These are phyloP conservation scores for Pitta sordida DNA, from an alignment of 2,113 vertebrate genomes.

Conservation along the genomic window DNA sequence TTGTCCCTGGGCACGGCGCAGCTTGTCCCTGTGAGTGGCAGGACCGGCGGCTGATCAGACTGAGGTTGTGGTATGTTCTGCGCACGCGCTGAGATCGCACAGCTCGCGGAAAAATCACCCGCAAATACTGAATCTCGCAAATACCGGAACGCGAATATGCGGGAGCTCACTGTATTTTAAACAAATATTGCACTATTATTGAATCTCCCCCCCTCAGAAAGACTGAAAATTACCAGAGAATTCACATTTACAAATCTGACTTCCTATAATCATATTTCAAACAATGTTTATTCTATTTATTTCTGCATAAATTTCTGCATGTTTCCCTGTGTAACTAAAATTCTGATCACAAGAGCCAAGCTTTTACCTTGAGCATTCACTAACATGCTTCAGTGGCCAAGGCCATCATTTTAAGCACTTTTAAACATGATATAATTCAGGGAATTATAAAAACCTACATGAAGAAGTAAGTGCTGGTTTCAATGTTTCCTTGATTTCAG, in stretches of 20 bases:
- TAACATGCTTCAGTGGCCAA: not conserved
- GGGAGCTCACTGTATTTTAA: not conserved
- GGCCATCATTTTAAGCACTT: not conserved
- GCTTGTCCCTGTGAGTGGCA: no score
- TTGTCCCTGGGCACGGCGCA: no score
- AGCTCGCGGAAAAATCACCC: no score
- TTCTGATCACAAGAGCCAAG: not conserved
- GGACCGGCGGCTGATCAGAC: no score
- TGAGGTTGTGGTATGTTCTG: no score
- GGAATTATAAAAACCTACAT: not conserved
- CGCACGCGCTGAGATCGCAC: no score
- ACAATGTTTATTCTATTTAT: not conserved
- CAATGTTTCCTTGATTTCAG: not conserved
- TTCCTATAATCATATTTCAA: not conserved
- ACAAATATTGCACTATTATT: not conserved
- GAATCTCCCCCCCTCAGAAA: not conserved
- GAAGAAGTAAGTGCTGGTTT: not conserved
- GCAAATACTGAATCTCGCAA: no score
- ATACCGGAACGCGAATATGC: no score
- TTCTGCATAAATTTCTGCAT: not conserved
- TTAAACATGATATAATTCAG: not conserved
- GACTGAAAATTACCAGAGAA: not conserved
- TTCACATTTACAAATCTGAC: not conserved
- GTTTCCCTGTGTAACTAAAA: not conserved
- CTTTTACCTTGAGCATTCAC: not conserved